phyloP scores from a whole-genome alignment of 2,888 invertebrate species.

The Pristionchus entomophagus region DNA sequence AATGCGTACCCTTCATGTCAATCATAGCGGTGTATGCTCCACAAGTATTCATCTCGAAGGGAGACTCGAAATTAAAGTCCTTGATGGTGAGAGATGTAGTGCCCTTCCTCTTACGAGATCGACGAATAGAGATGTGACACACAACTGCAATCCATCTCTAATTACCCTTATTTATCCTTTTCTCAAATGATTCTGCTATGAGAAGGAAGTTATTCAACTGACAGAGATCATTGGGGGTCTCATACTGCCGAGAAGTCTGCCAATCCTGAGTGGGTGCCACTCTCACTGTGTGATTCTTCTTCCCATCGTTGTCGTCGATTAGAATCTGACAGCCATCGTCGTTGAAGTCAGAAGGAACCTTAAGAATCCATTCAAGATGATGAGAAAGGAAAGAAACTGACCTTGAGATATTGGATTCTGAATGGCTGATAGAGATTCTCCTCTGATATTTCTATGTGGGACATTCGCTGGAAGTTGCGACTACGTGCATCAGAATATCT shows the following conservation, averaged over 20 bases:
- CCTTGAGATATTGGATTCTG: slow-evolving; percentile 55
- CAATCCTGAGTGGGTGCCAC: neutral
- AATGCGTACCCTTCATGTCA: slow-evolving; percentile 44
- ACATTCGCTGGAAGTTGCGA: neutral
- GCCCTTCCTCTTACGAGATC: neutral
- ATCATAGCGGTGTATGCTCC: slow-evolving; percentile 46
- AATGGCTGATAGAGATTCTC: slow-evolving; percentile 51
- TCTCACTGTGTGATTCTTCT: slow-evolving; percentile 24
- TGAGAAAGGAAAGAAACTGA: neutral
- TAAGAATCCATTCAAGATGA: neutral
- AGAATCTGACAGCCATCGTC: slow-evolving; percentile 48
- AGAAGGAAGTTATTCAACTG: neutral
- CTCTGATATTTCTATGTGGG: neutral
- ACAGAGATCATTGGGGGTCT: neutral
- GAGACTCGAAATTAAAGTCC: neutral
- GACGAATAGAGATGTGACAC: slow-evolving; percentile 18
- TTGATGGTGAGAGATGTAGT: neutral
- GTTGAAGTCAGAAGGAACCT: slow-evolving; percentile 49
- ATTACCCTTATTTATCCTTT: too few relatives aligned
- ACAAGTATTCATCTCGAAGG: neutral
- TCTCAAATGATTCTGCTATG: too few relatives aligned
- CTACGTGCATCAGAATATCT: slow-evolving; percentile 29
- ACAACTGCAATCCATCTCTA: too few relatives aligned
- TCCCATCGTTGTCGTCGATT: slow-evolving; percentile 7
- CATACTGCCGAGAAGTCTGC: neutral